Conservation (phyloP, 2,888 invertebrate species). For the Palloptera scutellata region DNA sequence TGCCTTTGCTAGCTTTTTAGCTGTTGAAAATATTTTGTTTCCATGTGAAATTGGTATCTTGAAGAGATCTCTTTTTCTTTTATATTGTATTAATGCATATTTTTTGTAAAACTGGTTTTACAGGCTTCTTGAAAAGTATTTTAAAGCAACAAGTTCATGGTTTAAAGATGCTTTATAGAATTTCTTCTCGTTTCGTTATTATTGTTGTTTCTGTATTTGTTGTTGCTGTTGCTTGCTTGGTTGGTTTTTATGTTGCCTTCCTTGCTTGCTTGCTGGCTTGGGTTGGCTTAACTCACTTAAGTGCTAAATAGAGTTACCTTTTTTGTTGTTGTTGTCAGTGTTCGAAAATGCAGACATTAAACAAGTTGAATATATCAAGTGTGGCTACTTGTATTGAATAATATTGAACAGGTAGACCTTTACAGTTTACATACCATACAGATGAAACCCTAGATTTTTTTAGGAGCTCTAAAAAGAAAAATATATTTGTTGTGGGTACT, state of each 20-base stretch:
- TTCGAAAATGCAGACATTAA: not conserved
- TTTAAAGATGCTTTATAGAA: constrained; percentile 36
- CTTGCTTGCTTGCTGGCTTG: not conserved
- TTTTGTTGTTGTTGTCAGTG: not conserved
- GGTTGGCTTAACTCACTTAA: too few species aligned
- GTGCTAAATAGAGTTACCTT: too few species aligned
- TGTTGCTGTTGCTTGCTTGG: not conserved
- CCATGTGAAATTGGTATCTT: constrained; percentile 31
- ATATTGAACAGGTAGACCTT: too few species aligned
- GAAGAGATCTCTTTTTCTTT: not conserved
- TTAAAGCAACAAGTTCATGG: constrained; percentile 43
- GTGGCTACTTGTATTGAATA: constrained; percentile 11
- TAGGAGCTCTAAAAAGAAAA: too few species aligned
- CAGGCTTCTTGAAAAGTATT: constrained; percentile 32
- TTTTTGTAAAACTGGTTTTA: constrained; percentile 42
- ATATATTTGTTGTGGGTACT: too few species aligned
- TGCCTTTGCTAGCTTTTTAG: constrained; percentile 3
- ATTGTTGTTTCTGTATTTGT: constrained; percentile 3
- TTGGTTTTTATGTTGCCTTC: not conserved
- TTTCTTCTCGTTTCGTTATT: not conserved
- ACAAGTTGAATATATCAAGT: not conserved
- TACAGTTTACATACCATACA: too few species aligned
- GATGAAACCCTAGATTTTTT: not conserved
- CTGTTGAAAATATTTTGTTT: constrained; percentile 27
- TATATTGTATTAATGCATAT: constrained; percentile 13